Evolutionary conservation across 1,140 invertebrate genomes (phyloP).

Genomic region (Dinoponera quadriceps): DNA sequence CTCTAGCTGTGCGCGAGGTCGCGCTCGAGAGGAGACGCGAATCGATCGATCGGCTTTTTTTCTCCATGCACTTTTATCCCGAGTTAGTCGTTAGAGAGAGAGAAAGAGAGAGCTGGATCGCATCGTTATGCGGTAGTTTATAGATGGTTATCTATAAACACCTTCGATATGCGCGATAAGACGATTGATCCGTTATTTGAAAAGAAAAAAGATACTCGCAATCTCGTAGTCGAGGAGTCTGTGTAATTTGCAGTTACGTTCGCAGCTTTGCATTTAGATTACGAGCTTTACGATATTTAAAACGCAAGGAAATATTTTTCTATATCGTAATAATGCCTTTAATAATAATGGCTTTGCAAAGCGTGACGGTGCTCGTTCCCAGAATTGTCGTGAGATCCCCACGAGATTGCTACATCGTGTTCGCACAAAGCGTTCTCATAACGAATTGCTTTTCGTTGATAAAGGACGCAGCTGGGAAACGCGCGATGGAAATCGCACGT

Average conservation of each 20-base stretch:
- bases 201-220: too few relatives aligned
- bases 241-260: too few relatives aligned
- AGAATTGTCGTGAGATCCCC: neutral
- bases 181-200: neutral
- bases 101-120: too few relatives aligned
- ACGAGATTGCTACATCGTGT: neutral
- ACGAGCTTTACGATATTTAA: too few relatives aligned
- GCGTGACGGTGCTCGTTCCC: neutral
- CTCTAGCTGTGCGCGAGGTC: constrained; percentile 9
- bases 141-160: neutral
- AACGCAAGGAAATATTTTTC: neutral
- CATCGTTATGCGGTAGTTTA: neutral
- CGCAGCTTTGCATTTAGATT: too few relatives aligned
- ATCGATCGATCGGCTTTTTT: constrained; percentile 37
- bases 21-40: constrained; percentile 16
- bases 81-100: constrained; percentile 37
- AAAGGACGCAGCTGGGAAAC: constrained; percentile 11
- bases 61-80: neutral
- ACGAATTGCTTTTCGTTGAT: constrained; percentile 26
- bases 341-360: neutral
- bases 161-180: neutral
- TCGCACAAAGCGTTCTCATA: neutral
- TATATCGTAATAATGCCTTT: neutral
- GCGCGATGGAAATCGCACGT: neutral
- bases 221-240: too few relatives aligned